A percentile compares a stretch with the other conserved stretches of the same genome.
phyloP scores from a whole-genome alignment of 2,113 vertebrate species.

The Cyanistes caeruleus region DNA sequence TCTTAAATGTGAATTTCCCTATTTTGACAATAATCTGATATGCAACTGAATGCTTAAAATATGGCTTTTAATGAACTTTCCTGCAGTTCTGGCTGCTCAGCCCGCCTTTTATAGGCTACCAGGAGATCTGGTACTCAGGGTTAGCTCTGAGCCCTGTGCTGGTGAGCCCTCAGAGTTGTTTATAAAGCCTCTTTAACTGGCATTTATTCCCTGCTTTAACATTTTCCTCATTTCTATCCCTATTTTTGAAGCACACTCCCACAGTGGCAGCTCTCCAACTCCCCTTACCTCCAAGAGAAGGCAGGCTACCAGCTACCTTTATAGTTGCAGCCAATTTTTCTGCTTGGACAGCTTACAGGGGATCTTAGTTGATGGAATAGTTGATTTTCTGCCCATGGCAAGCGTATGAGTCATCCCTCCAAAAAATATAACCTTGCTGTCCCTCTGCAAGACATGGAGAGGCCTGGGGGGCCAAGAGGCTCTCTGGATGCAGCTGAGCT shows the following conservation, averaged over 20 bases:
- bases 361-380: constrained; percentile 57
- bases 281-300: constrained; percentile 53
- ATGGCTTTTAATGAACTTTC: neutral
- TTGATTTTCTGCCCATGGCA: constrained; percentile 52
- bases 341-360: constrained; percentile 48
- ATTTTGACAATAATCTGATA: neutral
- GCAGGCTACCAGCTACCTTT: constrained; percentile 64
- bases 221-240: constrained; percentile 54
- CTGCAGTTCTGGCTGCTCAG: neutral
- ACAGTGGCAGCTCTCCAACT: constrained; percentile 34
- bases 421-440: constrained; percentile 39
- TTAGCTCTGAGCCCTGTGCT: neutral
- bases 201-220: constrained; percentile 27
- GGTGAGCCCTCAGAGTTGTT: neutral
- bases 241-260: constrained; percentile 27
- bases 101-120: neutral
- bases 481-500: neutral
- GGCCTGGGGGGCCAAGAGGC: neutral
- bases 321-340: constrained; percentile 48
- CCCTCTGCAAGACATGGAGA: neutral
- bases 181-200: neutral
- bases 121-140: neutral
- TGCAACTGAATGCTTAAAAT: neutral
- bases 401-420: constrained; percentile 21
- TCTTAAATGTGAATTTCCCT: neutral